A percentile compares a stretch with the other conserved stretches of the same genome.
Evolutionary conservation across 1,140 invertebrate genomes (phyloP).

Genomic region (Orius laevigatus): DNA sequence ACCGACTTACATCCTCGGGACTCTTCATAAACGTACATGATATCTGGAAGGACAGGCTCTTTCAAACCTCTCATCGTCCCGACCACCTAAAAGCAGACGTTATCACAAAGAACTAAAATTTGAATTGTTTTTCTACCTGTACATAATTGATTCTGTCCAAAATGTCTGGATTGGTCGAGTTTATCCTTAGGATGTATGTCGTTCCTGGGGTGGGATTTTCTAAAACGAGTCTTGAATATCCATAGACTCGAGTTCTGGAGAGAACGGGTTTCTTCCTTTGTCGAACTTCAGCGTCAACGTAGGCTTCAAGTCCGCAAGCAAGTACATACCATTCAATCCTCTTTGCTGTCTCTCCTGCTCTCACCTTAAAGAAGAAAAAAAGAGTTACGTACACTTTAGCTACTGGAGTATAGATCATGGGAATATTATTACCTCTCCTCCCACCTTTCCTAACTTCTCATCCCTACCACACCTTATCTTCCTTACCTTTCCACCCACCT

Average conservation of each 20-base stretch:
- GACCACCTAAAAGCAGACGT: background rate
- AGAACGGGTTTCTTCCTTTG: background rate
- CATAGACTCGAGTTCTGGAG: background rate
- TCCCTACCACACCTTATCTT: too few relatives aligned
- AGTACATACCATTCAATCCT: constrained; percentile 7
- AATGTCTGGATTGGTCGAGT: constrained; percentile 3
- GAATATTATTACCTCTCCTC: too few relatives aligned
- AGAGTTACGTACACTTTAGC: too few relatives aligned
- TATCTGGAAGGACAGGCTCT: constrained; percentile 1
- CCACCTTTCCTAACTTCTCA: too few relatives aligned
- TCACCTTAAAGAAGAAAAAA: background rate
- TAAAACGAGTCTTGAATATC: background rate
- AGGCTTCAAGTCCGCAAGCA: background rate
- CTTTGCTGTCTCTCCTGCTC: background rate
- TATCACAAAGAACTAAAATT: too few relatives aligned
- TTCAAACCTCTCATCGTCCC: background rate
- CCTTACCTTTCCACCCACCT: too few relatives aligned
- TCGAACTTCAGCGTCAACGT: constrained; percentile 7
- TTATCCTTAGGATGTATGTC: constrained; percentile 5
- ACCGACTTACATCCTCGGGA: background rate
- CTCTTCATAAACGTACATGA: background rate
- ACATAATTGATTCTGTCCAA: constrained; percentile 2
- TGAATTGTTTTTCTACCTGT: background rate
- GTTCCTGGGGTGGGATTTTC: constrained; percentile 4
- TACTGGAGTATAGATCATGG: too few relatives aligned